phyloP scores from a whole-genome alignment of 2,888 invertebrate species.

The Hirudinaria manillensis region DNA sequence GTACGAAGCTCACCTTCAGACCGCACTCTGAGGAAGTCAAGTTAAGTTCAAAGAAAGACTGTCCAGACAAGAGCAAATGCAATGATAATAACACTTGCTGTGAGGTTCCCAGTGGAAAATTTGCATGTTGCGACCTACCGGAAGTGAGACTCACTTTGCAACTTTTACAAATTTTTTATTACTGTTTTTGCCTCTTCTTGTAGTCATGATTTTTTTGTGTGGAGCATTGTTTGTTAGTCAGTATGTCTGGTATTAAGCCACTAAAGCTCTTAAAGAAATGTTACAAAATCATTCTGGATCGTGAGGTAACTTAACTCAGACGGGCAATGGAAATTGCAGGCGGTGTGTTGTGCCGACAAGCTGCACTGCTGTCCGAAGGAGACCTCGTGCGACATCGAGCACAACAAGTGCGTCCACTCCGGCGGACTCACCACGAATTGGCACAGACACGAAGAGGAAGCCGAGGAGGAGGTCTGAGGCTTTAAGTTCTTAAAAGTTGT shows the following conservation, averaged over 20 bases:
- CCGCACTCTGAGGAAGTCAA: too few relatives aligned
- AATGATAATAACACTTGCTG: constrained; percentile 6
- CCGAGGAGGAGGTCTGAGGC: too few relatives aligned
- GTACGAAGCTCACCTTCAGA: too few relatives aligned
- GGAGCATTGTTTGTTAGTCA: too few relatives aligned
- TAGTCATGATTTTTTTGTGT: too few relatives aligned
- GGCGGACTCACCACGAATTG: not conserved
- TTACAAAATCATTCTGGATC: too few relatives aligned
- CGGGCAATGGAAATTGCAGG: constrained; percentile 26
- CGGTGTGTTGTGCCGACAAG: constrained; percentile 43
- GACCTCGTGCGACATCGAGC: constrained; percentile 33
- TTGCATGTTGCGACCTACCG: constrained; percentile 6
- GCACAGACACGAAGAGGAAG: not conserved
- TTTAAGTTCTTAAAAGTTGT: too few relatives aligned
- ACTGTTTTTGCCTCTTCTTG: too few relatives aligned
- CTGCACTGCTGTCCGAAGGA: constrained; percentile 43
- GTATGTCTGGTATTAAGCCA: too few relatives aligned
- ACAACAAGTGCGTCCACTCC: not conserved
- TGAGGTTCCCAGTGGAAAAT: not conserved
- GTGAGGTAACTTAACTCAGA: too few relatives aligned
- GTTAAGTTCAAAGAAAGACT: not conserved
- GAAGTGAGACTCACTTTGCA: not conserved
- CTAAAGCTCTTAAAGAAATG: too few relatives aligned
- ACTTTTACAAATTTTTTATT: too few relatives aligned
- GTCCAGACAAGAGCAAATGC: constrained; percentile 11